Evolutionary conservation across 2,888 invertebrate genomes (phyloP).

Genomic region (Allophyes oxyacanthae): DNA sequence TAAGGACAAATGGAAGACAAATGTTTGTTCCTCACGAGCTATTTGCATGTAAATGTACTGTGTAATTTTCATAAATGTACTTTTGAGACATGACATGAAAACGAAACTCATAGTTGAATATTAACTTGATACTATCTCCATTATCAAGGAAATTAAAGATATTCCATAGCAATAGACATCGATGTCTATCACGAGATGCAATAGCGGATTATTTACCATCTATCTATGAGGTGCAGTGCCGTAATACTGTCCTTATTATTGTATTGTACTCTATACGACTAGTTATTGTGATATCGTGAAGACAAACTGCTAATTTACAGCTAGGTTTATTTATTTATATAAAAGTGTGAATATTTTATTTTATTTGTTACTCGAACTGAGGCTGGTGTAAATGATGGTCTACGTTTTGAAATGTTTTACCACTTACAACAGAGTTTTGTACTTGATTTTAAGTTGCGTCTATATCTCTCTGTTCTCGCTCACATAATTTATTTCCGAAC

Average conservation of each 20-base stretch:
- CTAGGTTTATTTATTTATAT: slow-evolving; percentile 62
- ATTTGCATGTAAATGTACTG: no score
- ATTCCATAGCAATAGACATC: slow-evolving; percentile 20
- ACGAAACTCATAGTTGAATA: no score
- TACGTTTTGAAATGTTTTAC: neutral
- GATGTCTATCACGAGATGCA: slow-evolving; percentile 22
- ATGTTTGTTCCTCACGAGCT: no score
- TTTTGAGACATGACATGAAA: no score
- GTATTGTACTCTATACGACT: slow-evolving; percentile 52
- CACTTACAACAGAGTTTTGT: no score
- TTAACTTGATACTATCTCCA: no score
- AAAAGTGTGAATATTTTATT: slow-evolving; percentile 62
- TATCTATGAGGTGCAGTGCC: slow-evolving; percentile 64
- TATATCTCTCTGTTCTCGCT: no score
- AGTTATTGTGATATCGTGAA: slow-evolving; percentile 67
- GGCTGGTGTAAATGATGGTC: slow-evolving; percentile 20
- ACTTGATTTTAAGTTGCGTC: no score
- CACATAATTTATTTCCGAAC: no score
- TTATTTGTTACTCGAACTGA: slow-evolving; percentile 13
- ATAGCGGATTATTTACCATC: slow-evolving; percentile 39
- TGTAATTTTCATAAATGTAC: no score
- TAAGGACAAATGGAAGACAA: no score
- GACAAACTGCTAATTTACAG: slow-evolving; percentile 70
- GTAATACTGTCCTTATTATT: slow-evolving; percentile 67
- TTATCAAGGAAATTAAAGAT: no score